Base-by-base conservation (phyloP, 1,140 invertebrate genomes). In the Drosophila guanche region DNA sequence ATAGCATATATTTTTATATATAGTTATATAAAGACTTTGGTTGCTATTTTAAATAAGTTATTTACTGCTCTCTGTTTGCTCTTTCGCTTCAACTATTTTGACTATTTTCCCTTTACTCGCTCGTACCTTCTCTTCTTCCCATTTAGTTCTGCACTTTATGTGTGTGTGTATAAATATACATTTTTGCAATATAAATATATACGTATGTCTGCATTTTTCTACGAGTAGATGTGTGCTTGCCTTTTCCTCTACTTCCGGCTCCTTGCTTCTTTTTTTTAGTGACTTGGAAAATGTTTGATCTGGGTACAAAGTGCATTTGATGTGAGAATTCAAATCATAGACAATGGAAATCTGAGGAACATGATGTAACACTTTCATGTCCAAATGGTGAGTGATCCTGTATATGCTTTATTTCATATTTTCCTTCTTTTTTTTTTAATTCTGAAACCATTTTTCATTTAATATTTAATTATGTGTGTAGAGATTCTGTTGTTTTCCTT, bases 401-500 rank as follows among this genome's bases (percentile, higher is more conserved):
- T 68, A 29, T 46, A 55, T 72, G 43, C 42, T 46, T 27, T 69
- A 70, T 60, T 67, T 79, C 10, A 50, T 65, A 57, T 50, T 54
- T 70, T 37, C 52, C 59, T 88, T 66, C 23, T 61, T 42, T 70
- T 20, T 20, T 20, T 20, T 86, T 81, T 78, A 83, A 88, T 88
- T 89, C 70, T 88, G 83, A 88, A 88, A 88, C 83, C 83, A 88
- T 88, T 88, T 85, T 88, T 78, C 75, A 83, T 88, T 86, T 86
- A 88, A 89, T 74, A 88, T 83, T 88, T 83, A 85, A 68, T 85
- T 45, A 62, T 73, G 51, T 53, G 71, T 51, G 48, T 45, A 57
- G 29, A 50, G 29, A 50, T 78, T 70, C 66, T 59, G 12, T 66
- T 67, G 48, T 67, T 60, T 56, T 85, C 33, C 20, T 52, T 66